Evolutionary conservation across 2,797 vertebrate species (phyloP), one percentile per base, ranked within the genome.

Genomic region (Bradypodion ventrale): DNA sequence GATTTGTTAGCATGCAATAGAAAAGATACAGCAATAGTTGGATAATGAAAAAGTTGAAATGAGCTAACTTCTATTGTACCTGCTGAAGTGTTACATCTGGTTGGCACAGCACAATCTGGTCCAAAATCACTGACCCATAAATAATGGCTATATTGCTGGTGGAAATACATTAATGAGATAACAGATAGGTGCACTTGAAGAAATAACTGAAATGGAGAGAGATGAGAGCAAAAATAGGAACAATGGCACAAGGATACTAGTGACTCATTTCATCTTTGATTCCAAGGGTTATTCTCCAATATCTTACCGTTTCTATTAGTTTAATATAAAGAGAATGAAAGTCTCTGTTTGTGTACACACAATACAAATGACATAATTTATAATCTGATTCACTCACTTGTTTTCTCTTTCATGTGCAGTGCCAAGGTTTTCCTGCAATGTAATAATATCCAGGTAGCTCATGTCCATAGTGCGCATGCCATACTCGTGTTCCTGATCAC

Each of bases 31-130:
- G 62, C 44, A 73, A 78, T 82, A 63, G 49, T 37, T 56, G 15
- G 44, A 29, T 87, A 83, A 84, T 75, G 80, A 78, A 72, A 85
- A 85, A 81, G 73, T 77, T 76, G 65, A 81, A 76, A 85, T 76
- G 56, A 76, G 70, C 32, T 81, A 59, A 72, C 42, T 25, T 69
- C 70, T 19, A 44, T 85, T 76, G 65, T 46, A 32, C 27, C 59
- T 40, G 62, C 69, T 81, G 74, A 23, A n/a, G 65, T 37, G 21
- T 37, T 85, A 46, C 73, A 85, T 68, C 27, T 85, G 49, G 66
- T 70, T 42, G 42, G 56, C 68, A 52, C n/a, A 49, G 76, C 35
- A 16, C 21, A 63, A 68, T 56, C 63, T 19, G 76, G 42, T 10
- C 25, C 52, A 70, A 13, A 3, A 70, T 70, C 78, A 37, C 21